Evolutionary conservation across 2,113 vertebrate species (phyloP).

Genomic region (Vombatus ursinus): DNA sequence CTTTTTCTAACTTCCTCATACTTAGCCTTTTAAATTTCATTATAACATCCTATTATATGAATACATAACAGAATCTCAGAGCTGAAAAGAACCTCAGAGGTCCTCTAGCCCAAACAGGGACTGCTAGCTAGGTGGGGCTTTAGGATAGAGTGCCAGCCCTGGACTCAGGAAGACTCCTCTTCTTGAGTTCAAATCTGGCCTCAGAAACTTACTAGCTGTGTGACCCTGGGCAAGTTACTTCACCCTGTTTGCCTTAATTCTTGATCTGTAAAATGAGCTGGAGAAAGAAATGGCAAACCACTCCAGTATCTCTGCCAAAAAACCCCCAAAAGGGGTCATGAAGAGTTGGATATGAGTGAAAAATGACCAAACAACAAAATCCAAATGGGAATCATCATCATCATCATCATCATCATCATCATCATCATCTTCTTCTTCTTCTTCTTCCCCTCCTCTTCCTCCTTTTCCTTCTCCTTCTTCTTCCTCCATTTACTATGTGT

Average conservation of each 20-base stretch:
- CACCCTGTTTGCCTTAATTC: neutral
- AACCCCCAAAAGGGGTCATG: neutral
- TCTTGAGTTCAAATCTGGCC: neutral
- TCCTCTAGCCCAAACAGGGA: neutral
- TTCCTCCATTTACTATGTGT: too few relatives aligned
- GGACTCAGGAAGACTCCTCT: neutral
- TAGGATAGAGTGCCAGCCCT: neutral
- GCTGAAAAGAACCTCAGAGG: neutral
- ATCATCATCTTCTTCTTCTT: too few relatives aligned
- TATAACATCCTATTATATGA: neutral
- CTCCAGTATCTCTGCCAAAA: neutral
- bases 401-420: too few relatives aligned
- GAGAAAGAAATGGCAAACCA: neutral
- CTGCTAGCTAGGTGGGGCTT: neutral
- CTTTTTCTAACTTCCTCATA: neutral
- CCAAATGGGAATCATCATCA: too few relatives aligned
- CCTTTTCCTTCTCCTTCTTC: too few relatives aligned
- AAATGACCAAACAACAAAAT: neutral
- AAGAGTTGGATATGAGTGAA: neutral
- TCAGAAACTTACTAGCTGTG: neutral
- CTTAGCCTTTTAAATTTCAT: neutral
- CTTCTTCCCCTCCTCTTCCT: too few relatives aligned
- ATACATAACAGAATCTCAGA: neutral
- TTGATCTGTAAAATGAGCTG: neutral
- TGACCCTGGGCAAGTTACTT: neutral